A percentile compares a stretch with the other conserved stretches of the same genome.
Conservation (phyloP, 2,888 invertebrate species). For the Tenodera sinensis region DNA sequence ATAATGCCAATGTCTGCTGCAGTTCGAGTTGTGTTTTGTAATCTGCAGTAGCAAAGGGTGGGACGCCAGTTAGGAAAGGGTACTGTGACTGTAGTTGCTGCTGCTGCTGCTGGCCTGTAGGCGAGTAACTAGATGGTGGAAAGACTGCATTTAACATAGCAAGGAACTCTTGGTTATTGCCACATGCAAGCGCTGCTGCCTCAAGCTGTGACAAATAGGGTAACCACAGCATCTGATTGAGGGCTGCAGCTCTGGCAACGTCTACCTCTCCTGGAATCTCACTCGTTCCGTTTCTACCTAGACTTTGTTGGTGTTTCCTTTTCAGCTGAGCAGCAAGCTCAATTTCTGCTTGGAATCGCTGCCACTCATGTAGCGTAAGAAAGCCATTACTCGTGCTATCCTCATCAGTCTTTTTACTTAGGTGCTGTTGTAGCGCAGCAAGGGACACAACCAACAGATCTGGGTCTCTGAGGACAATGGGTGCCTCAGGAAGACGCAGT, state of each 20-base stretch:
- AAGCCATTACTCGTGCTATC: slow-evolving; percentile 30
- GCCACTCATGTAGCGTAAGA: slow-evolving; percentile 28
- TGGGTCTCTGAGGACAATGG: slow-evolving; percentile 70
- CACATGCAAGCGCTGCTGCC: slow-evolving; percentile 53
- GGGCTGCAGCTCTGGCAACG: slow-evolving; percentile 63
- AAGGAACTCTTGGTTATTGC: slow-evolving; percentile 42
- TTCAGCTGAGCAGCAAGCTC: slow-evolving; percentile 28
- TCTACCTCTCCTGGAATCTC: slow-evolving; percentile 54
- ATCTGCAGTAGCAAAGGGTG: slow-evolving; percentile 43
- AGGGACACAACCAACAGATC: slow-evolving; percentile 74
- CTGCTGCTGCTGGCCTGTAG: slow-evolving; percentile 39
- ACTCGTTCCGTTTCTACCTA: slow-evolving; percentile 32
- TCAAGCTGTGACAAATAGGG: slow-evolving; percentile 65
- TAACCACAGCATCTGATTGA: slow-evolving; percentile 72
- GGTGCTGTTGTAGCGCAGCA: slow-evolving; percentile 57
- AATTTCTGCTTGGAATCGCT: slow-evolving; percentile 28
- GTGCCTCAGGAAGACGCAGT: slow-evolving; percentile 69
- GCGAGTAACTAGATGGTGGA: slow-evolving; percentile 32
- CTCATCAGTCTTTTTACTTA: slow-evolving; percentile 34
- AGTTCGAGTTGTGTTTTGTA: slow-evolving; percentile 46
- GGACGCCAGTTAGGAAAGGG: slow-evolving; percentile 49
- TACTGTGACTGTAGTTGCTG: slow-evolving; percentile 49
- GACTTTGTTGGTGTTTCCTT: slow-evolving; percentile 38
- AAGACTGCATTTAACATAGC: slow-evolving; percentile 47
- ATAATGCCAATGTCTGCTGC: slow-evolving; percentile 59